Percentiles rank a stretch among this genome's conserved stretches.
phyloP scores from a whole-genome alignment of 23 tunicate species.

The Trididemnum miniatum region DNA sequence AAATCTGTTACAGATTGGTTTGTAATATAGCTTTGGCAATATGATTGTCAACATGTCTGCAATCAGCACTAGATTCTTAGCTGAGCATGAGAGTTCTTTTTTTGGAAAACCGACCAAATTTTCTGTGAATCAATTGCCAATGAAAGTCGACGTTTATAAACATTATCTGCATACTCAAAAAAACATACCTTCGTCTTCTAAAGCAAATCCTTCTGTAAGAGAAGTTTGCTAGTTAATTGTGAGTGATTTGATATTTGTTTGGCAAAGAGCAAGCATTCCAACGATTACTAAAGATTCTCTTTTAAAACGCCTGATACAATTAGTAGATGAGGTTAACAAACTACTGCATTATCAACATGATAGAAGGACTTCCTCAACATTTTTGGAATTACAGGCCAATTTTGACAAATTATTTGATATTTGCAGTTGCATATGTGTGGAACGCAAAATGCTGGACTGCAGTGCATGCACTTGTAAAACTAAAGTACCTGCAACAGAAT shows the following conservation, averaged over 20 bases:
- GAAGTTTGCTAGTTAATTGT: slow-evolving; percentile 5
- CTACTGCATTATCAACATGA: neutral
- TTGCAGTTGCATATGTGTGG: neutral
- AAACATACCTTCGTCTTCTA: neutral
- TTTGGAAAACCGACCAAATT: slow-evolving; percentile 13
- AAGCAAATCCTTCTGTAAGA: neutral
- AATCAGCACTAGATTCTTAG: slow-evolving; percentile 7
- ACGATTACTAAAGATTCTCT: neutral
- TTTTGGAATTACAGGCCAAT: neutral
- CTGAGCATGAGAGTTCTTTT: neutral
- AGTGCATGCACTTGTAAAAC: slow-evolving; percentile 7
- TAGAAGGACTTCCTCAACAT: neutral
- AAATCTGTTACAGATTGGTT: neutral
- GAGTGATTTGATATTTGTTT: neutral
- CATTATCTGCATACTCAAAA: neutral
- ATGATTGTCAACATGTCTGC: neutral
- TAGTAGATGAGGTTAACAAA: neutral
- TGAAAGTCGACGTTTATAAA: neutral
- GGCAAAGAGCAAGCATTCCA: slow-evolving; percentile 4
- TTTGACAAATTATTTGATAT: slow-evolving; percentile 11
- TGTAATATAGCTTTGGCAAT: neutral
- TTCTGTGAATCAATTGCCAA: slow-evolving; percentile 9
- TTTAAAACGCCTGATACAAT: neutral
- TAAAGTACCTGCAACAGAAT: neutral
- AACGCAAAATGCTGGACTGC: neutral